phyloP scores from a whole-genome alignment of 2,888 invertebrate genomes.

The Sarcophaga caerulescens region DNA sequence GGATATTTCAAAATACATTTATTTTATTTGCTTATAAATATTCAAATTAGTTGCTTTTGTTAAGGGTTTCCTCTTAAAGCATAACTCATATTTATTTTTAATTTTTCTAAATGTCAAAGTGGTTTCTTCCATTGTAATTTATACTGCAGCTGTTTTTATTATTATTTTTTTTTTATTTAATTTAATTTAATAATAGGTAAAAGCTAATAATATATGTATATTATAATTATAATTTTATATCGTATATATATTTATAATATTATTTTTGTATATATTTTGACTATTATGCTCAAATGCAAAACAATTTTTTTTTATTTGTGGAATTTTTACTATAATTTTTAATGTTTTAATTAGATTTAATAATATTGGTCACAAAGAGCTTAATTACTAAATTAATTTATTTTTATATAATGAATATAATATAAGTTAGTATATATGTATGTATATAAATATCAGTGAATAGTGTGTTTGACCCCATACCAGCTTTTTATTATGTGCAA shows the following conservation, averaged over 20 bases:
- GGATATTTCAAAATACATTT: conserved; percentile 48
- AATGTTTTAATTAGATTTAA: conserved; percentile 24
- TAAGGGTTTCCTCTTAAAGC: conserved; percentile 46
- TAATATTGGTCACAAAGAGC: conserved; percentile 70
- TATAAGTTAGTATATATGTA: background rate
- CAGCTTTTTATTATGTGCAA: conserved; percentile 73
- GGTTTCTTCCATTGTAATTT: conserved; percentile 70
- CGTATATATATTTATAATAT: conserved; percentile 16
- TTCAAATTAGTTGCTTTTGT: conserved; percentile 50
- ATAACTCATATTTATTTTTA: background rate
- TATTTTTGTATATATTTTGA: conserved; percentile 64
- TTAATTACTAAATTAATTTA: conserved; percentile 52
- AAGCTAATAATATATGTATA: conserved; percentile 34
- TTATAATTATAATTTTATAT: conserved; percentile 29
- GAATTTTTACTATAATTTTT: conserved; percentile 40
- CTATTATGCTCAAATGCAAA: conserved; percentile 70
- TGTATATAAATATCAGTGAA: conserved; percentile 55
- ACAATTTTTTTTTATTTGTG: conserved; percentile 54
- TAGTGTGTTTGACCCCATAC: conserved; percentile 81
- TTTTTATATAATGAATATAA: conserved; percentile 14
- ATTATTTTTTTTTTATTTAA: background rate
- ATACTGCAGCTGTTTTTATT: conserved; percentile 30
- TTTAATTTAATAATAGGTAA: conserved; percentile 22
- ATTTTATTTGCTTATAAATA: conserved; percentile 36
- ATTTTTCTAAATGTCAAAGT: conserved; percentile 64